Conservation (phyloP, 2,797 vertebrate genomes). For the Champsocephalus esox region DNA sequence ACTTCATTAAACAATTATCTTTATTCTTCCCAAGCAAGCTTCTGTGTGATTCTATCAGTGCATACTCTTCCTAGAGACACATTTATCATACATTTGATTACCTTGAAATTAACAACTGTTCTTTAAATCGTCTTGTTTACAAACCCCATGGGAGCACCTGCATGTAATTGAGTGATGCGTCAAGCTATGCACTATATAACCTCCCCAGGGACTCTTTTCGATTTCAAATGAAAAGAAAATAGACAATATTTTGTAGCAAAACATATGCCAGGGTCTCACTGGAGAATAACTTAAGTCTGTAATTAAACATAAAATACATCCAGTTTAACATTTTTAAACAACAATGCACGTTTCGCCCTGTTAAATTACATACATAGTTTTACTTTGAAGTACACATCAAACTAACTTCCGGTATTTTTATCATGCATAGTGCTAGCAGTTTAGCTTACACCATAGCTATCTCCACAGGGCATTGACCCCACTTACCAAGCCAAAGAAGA, state of each 20-base stretch:
- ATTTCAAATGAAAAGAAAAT: conserved; percentile 15
- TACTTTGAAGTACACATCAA: conserved; percentile 39
- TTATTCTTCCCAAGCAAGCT: background rate
- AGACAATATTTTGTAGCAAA: background rate
- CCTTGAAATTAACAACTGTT: background rate
- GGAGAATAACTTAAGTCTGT: rapidly evolving
- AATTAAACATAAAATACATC: rapidly evolving
- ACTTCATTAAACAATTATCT: background rate
- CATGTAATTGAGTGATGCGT: background rate
- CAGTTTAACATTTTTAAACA: rapidly evolving
- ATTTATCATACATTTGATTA: background rate
- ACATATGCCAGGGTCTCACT: rapidly evolving
- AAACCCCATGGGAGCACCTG: background rate
- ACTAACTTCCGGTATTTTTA: conserved; percentile 20
- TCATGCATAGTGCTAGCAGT: conserved; percentile 7
- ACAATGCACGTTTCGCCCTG: rapidly evolving
- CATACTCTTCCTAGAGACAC: background rate
- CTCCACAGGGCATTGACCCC: rapidly evolving
- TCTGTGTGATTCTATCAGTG: background rate
- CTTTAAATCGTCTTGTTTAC: background rate
- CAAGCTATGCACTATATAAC: background rate
- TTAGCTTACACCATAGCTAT: conserved; percentile 38
- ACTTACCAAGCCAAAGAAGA: conserved; percentile 72
- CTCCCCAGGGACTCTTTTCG: rapidly evolving
- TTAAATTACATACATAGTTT: background rate